Evolutionary conservation across 2,113 vertebrate species (phyloP), one percentile per base, ranked within the genome.

Genomic region (Ovis canadensis): DNA sequence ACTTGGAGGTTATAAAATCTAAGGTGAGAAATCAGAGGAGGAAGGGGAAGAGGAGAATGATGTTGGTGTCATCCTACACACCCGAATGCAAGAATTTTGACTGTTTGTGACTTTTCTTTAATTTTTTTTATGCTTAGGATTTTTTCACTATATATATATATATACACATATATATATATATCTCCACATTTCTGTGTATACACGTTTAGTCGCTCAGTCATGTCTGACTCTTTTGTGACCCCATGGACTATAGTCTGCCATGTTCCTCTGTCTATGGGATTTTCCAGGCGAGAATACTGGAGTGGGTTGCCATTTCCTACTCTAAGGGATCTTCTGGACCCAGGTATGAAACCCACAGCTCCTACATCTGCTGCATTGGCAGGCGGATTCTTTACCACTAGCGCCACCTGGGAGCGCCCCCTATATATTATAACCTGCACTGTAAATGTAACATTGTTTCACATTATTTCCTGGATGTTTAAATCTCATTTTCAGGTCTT

Each of bases 401-500:
- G 2, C 17, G 9, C 67, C 67, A 23, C n/a, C 67, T 23, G 67
- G 67, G n/a, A 12, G 19, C 1, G 0, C 17, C n/a, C 4, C 10
- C 1, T n/a, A 9, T 64, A 21, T 80, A 29, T 78, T n/a, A 55
- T 2, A 80, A 15, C 4, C 57, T 85, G 27, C 45, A 48, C 40
- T 97, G 77, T 78, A 90, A 94, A 52, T 50, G 8, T n/a, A 45
- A 43, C 3, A 50, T 33, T 88, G 62, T 88, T 54, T 25, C 7
- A 40, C n/a, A 19, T n/a, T 81, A 48, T 77, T 88, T n/a, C 62
- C 11, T 81, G 21, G 21, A 59, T 88, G 33, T 50, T 4, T 92
- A 85, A 86, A 85, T 74, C 17, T 89, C 13, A 88, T 74, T 93
- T 92, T 84, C 11, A 77, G 55, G 36, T 71, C 7, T 80, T 96